Evolutionary conservation across 2,888 invertebrate species (phyloP).

Genomic region (Rhynchonema sp.): DNA sequence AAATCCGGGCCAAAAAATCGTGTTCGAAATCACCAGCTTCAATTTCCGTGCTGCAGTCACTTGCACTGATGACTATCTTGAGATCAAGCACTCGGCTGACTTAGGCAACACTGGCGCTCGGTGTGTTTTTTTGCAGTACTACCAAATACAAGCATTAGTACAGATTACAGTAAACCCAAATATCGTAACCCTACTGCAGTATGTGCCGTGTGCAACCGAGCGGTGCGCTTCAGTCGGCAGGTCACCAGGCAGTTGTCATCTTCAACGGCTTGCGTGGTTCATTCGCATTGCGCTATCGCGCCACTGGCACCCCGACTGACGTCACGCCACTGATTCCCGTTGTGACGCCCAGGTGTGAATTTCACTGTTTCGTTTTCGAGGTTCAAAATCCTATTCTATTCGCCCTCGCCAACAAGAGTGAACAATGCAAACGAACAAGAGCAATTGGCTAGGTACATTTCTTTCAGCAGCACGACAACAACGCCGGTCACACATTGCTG

Average conservation of each 20-base stretch:
- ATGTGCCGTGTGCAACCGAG: neutral
- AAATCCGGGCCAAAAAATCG: neutral
- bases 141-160: too few species aligned
- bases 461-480: too few species aligned
- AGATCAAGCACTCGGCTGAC: neutral
- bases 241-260: neutral
- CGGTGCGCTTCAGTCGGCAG: too few species aligned
- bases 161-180: too few species aligned
- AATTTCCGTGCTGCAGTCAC: neutral
- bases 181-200: neutral
- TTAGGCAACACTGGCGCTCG: neutral
- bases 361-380: too few species aligned
- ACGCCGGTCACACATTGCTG: too few species aligned
- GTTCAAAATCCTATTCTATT: neutral
- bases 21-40: neutral
- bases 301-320: neutral
- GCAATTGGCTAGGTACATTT: neutral
- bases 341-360: too few species aligned
- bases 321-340: neutral
- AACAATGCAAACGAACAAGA: neutral
- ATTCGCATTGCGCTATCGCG: neutral
- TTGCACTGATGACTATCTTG: neutral
- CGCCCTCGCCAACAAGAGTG: neutral
- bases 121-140: too few species aligned
- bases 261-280: neutral